Conservation (phyloP, 92 coral and sea anemone species). For the Epizoanthus illoricatus region DNA sequence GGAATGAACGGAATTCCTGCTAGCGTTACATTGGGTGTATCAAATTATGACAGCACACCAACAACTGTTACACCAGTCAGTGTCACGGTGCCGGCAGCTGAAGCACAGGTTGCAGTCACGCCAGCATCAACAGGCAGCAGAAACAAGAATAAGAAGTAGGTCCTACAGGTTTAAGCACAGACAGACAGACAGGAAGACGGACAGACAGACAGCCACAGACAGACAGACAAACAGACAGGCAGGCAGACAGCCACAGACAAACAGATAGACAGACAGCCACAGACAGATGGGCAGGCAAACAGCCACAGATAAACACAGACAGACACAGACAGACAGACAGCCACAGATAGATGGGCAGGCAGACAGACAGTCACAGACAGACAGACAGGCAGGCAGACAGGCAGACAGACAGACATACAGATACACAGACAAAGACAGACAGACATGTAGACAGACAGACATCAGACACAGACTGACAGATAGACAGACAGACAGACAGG, state of each 20-base stretch:
- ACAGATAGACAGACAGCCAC: neutral
- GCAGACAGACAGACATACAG: too few relatives aligned
- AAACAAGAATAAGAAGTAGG: conserved; percentile 64
- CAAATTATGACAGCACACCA: conserved; percentile 59
- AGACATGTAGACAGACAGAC: too few relatives aligned
- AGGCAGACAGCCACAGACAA: conserved; percentile 21
- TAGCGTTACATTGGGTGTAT: conserved; percentile 50
- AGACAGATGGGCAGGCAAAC: too few relatives aligned
- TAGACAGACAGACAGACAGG: too few relatives aligned
- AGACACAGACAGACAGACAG: too few relatives aligned
- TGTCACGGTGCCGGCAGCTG: conserved; percentile 69
- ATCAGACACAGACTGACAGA: too few relatives aligned
- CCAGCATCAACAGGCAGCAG: conserved; percentile 63
- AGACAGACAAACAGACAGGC: neutral
- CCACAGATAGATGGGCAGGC: too few relatives aligned
- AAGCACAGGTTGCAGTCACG: conserved; percentile 78
- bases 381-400: too few relatives aligned
- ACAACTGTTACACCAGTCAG: conserved; percentile 71
- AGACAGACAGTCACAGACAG: too few relatives aligned
- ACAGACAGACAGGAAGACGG: neutral
- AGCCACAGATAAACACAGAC: too few relatives aligned
- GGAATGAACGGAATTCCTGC: conserved; percentile 74
- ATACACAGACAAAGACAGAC: too few relatives aligned
- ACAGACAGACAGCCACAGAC: neutral
- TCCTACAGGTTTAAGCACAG: neutral